Evolutionary conservation across 2,888 invertebrate species (phyloP).

Genomic region (Lasioglossum leucozonium): DNA sequence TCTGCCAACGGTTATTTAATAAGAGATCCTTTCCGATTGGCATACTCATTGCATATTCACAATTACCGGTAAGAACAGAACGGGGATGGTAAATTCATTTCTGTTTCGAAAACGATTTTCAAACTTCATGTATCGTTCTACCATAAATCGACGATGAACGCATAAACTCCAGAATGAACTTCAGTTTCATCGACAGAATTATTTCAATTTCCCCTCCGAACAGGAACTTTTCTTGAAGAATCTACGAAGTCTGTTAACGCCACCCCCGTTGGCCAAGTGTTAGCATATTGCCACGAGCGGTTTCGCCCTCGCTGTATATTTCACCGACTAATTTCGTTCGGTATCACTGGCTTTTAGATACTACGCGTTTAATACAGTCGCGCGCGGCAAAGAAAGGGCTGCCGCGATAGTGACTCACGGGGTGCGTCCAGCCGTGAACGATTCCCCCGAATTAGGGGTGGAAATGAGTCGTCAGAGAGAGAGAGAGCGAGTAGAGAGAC

Average conservation of each 20-base stretch:
- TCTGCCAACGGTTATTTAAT: background rate
- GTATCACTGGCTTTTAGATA: background rate
- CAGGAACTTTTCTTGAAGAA: background rate
- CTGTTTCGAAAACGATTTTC: background rate
- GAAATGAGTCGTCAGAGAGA: constrained; percentile 46
- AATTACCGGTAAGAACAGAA: background rate
- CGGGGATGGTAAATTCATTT: background rate
- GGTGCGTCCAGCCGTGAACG: constrained; percentile 19
- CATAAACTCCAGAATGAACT: no score
- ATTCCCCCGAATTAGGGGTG: constrained; percentile 13
- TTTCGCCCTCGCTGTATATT: background rate
- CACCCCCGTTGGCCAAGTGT: background rate
- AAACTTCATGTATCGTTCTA: background rate
- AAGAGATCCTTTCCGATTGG: background rate
- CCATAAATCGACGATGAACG: no score
- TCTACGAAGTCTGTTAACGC: background rate
- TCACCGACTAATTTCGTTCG: background rate
- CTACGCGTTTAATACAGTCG: background rate
- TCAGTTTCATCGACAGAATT: background rate
- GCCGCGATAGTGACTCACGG: constrained; percentile 6
- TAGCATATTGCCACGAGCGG: background rate
- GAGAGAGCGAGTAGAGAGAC: constrained; percentile 13
- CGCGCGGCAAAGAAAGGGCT: constrained; percentile 9
- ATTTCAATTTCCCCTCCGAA: background rate
- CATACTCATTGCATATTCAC: background rate